Percentiles rank a stretch among this genome's conserved stretches.
These are phyloP conservation scores for Epirrhoe alternata DNA, from an alignment of 2,888 invertebrate genomes.

Conservation along the genomic window DNA sequence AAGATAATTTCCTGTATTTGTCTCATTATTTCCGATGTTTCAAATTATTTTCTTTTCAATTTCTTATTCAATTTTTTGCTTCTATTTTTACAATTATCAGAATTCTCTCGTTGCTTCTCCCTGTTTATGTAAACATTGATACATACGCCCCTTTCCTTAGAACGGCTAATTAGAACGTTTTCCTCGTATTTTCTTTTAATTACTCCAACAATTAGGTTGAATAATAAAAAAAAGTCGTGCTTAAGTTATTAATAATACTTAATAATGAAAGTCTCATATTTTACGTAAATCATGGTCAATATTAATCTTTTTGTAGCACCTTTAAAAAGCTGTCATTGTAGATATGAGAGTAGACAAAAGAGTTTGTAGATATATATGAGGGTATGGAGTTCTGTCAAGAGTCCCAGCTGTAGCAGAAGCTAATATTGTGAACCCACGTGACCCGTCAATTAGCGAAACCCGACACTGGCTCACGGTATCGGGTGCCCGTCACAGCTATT, in stretches of 20 bases:
- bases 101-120: conserved; percentile 3
- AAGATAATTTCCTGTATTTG: conserved; percentile 44
- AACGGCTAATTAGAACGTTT: neutral
- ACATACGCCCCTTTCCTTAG: conserved; percentile 6
- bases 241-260: too few species aligned
- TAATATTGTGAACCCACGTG: conserved; percentile 14
- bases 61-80: neutral
- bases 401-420: neutral
- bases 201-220: neutral
- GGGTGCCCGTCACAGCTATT: conserved; percentile 36
- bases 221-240: too few species aligned
- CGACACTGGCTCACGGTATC: conserved; percentile 31
- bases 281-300: conserved; percentile 3
- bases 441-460: conserved; percentile 45
- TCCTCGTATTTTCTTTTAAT: neutral
- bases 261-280: too few species aligned
- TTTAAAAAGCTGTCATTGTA: too few species aligned
- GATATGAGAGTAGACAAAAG: too few species aligned
- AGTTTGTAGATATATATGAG: too few species aligned
- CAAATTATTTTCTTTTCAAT: conserved; percentile 22
- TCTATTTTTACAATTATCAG: conserved; percentile 11
- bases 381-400: too few species aligned
- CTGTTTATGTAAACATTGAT: conserved; percentile 20
- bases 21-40: conserved; percentile 34
- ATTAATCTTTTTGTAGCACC: neutral